Evolutionary conservation across 1,140 invertebrate species (phyloP), one percentile per base, ranked within the genome.

Genomic region (Ditylenchus dipsaci): DNA sequence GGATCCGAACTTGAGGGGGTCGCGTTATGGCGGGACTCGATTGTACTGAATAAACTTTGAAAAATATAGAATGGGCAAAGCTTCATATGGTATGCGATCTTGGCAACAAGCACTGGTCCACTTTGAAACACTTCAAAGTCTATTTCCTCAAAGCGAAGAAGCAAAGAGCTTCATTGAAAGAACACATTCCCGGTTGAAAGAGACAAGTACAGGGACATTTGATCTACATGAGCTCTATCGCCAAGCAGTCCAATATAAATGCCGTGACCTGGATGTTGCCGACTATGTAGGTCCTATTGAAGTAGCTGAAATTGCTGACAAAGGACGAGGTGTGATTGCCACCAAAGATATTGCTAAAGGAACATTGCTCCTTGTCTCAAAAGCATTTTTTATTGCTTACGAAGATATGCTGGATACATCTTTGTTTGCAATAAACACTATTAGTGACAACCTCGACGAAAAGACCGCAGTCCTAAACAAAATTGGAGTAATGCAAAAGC

Each of bases 241-340:
- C n/a, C 43, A 62, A 66, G 62, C 30, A 11, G 11, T 63, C 62
- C 11, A 63, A 21, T 11, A 66, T 11, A 29, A 29, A 57, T 11
- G 57, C 11, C 62, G 62, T 13, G 11, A 13, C 30, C 19, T 63
- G 11, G 62, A 63, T 42, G 62, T 66, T 11, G 9, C 62, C n/a
- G 62, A 63, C 62, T 63, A 63, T 21, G 21, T 13, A 11, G 62
- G 62, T 11, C 62, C 62, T n/a, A 66, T 63, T 11, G 62, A 63
- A 63, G 21, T 63, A 21, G 11, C 62, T 42, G 63, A 57, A 17
- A 63, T 63, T 59, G 9, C 43, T 11, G 11, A n/a, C 43, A 45
- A 45, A 45, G 57, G 57, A 59, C 9, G 19, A 19, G 57, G 57
- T 11, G 19, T 59, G 11, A 59, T 59, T 59, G 57, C 57, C 21